Evolutionary conservation across 2,113 vertebrate species (phyloP).

Genomic region (Stercorarius parasiticus): DNA sequence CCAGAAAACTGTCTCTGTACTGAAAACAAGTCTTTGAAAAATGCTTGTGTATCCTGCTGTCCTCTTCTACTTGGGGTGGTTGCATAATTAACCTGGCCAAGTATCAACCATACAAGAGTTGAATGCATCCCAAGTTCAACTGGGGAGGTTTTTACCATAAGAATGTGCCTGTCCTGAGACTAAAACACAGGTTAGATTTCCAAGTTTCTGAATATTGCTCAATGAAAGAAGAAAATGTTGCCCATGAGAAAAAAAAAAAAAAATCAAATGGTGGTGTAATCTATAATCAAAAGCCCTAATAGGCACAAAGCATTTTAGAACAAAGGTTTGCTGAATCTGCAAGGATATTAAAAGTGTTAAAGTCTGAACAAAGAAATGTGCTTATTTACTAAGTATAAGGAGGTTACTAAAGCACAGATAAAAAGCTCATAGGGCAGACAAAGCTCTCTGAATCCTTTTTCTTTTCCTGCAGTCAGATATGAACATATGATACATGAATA

Average conservation of each 20-base stretch:
- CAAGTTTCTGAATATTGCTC: constrained; percentile 80
- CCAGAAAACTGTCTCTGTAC: constrained; percentile 65
- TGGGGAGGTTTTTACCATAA: constrained; percentile 78
- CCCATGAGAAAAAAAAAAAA: constrained; percentile 56
- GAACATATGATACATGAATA: constrained; percentile 66
- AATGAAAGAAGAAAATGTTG: constrained; percentile 75
- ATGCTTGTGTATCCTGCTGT: constrained; percentile 63
- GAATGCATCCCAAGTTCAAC: constrained; percentile 72
- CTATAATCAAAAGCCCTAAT: constrained; percentile 76
- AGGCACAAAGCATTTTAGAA: constrained; percentile 72
- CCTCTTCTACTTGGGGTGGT: constrained; percentile 68
- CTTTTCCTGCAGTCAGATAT: constrained; percentile 52
- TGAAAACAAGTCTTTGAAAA: constrained; percentile 67
- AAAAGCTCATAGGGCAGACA: constrained; percentile 56
- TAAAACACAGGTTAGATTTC: constrained; percentile 82
- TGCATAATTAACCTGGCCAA: constrained; percentile 77
- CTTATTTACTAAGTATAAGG: constrained; percentile 33
- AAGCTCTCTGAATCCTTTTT: constrained; percentile 48
- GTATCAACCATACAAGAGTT: constrained; percentile 75
- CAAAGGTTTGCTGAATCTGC: constrained; percentile 75
- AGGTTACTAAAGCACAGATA: constrained; percentile 47
- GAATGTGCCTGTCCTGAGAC: constrained; percentile 78
- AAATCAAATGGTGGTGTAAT: constrained; percentile 73
- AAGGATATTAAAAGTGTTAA: constrained; percentile 61
- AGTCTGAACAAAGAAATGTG: background rate